phyloP scores from a whole-genome alignment of 2,113 vertebrate species.

The Pleuronectes platessa region DNA sequence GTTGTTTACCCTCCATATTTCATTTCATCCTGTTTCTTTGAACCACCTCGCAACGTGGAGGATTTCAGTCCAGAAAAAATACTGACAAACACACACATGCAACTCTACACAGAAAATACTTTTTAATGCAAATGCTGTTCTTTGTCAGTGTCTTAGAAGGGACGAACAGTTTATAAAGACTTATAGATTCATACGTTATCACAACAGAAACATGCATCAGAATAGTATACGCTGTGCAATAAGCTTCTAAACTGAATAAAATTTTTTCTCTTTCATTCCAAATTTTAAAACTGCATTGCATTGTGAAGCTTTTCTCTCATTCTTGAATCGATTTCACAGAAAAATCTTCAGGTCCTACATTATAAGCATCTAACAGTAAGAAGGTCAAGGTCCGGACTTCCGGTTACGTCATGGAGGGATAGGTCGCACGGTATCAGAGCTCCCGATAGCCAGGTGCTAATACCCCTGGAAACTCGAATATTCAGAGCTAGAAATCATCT shows the following conservation, averaged over 20 bases:
- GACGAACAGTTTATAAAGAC: not conserved
- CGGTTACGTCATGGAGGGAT: too few species aligned
- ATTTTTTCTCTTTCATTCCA: not conserved
- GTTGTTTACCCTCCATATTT: constrained; percentile 62
- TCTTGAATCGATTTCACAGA: not conserved
- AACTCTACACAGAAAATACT: not conserved
- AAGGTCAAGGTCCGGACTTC: not conserved
- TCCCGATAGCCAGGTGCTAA: too few species aligned
- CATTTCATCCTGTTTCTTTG: constrained; percentile 49
- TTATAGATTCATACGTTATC: not conserved
- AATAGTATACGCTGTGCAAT: not conserved
- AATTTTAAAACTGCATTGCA: not conserved
- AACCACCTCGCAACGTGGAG: constrained; percentile 33
- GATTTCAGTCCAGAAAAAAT: constrained; percentile 21
- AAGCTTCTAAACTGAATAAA: constrained; percentile 1
- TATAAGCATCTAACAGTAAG: constrained; percentile 3
- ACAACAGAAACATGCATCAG: not conserved
- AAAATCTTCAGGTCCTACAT: not conserved
- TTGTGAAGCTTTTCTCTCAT: not conserved
- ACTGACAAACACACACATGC: not conserved
- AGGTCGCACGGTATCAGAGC: too few species aligned
- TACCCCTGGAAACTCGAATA: too few species aligned
- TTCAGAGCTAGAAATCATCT: too few species aligned
- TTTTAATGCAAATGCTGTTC: constrained; percentile 16
- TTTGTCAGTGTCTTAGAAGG: constrained; percentile 29